Evolutionary conservation across 2,113 vertebrate genomes (phyloP).

Genomic region (Rhinoderma darwinii): DNA sequence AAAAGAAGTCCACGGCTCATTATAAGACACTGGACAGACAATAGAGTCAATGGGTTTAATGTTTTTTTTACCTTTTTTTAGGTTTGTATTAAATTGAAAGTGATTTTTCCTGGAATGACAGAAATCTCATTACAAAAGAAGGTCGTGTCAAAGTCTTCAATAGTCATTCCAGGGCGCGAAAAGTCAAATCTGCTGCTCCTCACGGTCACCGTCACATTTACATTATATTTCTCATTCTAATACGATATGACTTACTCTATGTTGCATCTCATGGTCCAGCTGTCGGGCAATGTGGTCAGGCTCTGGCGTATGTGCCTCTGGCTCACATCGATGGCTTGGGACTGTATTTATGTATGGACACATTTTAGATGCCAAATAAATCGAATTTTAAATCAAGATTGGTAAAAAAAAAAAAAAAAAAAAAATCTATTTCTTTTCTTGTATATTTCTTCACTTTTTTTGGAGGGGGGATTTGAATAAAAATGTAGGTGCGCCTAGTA

Average conservation of each 20-base stretch:
- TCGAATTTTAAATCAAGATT: neutral
- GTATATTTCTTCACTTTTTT: neutral
- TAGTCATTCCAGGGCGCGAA: neutral
- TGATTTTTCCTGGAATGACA: neutral
- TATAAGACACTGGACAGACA: neutral
- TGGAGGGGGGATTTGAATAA: no score
- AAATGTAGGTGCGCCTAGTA: no score
- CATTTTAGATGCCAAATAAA: constrained; percentile 37
- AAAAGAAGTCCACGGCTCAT: neutral
- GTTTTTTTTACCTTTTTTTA: neutral
- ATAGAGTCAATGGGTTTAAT: neutral
- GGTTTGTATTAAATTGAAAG: neutral
- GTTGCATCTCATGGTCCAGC: constrained; percentile 29
- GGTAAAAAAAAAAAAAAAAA: neutral
- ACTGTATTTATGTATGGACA: constrained; percentile 13
- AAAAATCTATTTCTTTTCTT: no score
- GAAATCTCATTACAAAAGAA: neutral
- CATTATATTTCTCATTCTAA: constrained; percentile 16
- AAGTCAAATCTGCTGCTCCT: constrained; percentile 26
- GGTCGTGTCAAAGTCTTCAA: neutral
- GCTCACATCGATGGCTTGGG: constrained; percentile 5
- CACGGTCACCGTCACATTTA: constrained; percentile 35
- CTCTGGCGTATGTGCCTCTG: constrained; percentile 33
- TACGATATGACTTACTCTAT: constrained; percentile 30
- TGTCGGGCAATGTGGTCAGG: constrained; percentile 4